Evolutionary conservation across 2,888 invertebrate species (phyloP), one percentile per base, ranked within the genome.

Genomic region (Lutraria lutraria): DNA sequence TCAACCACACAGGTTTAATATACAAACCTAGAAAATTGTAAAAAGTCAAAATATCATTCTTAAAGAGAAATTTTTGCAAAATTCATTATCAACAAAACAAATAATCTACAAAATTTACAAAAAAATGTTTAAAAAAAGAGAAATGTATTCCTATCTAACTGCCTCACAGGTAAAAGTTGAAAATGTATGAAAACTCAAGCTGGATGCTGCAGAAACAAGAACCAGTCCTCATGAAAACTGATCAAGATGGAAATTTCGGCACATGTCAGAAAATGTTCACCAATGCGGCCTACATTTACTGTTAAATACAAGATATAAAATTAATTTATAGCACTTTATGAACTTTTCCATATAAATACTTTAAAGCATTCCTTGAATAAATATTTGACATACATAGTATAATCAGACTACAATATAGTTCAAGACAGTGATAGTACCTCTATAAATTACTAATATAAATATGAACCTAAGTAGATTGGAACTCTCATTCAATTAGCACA

Each of bases 391-490:
- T 68, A 68, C 63, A 68, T 68, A 68, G 25, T 25, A n/a, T 68
- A 68, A 4, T 43, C 8, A 43, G 43, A 43, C 43, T 43, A 43
- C 43, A 43, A 43, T 43, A 43, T 43, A 43, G 43, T 68, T 68
- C 8, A 68, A 25, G 25, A n/a, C 12, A 12, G 63, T 25, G 25
- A 68, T 68, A 13, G 12, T n/a, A 68, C 63, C 63, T 8, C 21
- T 25, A 68, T 68, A 68, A 68, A 68, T 68, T 25, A 63, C 3
- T 68, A 21, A 68, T 68, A 68, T 68, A 68, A 68, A 68, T 68
- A 68, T 68, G 25, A 8, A 68, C 63, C n/a, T n/a, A 25, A 25
- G 63, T 25, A 68, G n/a, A 60, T 68, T 25, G 2, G 63, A 12
- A 60, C n/a, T 68, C 63, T 25, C 4, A n/a, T 68, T 68, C 25